phyloP scores from a whole-genome alignment of 2,797 vertebrate genomes.

The Molossus molossus region DNA sequence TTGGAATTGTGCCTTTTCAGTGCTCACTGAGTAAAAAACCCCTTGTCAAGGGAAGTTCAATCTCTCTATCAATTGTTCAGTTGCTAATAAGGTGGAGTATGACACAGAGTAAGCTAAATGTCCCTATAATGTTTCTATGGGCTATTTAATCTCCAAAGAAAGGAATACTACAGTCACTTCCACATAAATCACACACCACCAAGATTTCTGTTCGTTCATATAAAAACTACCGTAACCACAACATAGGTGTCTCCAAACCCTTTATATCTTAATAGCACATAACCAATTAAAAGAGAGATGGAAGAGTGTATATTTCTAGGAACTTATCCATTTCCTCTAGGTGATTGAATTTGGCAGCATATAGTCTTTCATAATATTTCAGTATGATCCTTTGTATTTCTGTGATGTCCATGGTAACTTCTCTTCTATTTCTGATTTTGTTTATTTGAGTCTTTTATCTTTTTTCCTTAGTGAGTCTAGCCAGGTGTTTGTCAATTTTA shows the following conservation, averaged over 20 bases:
- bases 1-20: background rate
- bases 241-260: background rate
- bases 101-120: slow-evolving; percentile 29
- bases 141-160: slow-evolving; percentile 65
- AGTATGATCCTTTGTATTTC: no score
- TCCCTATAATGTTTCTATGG: slow-evolving; percentile 53
- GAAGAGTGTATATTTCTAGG: background rate
- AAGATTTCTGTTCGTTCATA: background rate
- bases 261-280: background rate
- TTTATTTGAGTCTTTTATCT: no score
- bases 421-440: no score
- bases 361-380: no score
- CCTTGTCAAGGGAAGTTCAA: slow-evolving; percentile 37
- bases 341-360: no score
- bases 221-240: background rate
- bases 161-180: background rate
- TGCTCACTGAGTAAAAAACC: background rate
- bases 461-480: no score
- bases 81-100: slow-evolving; percentile 62
- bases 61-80: slow-evolving; percentile 61
- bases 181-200: slow-evolving; percentile 58
- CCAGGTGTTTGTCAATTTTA: no score
- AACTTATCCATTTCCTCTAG: no score
- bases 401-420: no score
- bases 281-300: background rate